phyloP scores from a whole-genome alignment of 2,113 vertebrate species.

The Enhydra lutris region DNA sequence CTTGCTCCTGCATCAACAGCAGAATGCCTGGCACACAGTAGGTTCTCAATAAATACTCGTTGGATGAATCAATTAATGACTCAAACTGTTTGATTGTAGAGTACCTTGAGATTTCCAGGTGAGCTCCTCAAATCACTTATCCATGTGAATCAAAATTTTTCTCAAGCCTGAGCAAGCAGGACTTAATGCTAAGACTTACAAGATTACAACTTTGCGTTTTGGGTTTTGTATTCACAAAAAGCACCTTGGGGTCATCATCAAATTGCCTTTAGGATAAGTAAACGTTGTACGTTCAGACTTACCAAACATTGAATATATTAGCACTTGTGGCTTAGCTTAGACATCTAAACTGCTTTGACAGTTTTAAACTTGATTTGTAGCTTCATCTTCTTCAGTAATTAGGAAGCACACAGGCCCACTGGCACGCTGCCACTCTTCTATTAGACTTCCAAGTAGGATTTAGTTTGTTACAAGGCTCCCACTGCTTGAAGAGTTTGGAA shows the following conservation, averaged over 20 bases:
- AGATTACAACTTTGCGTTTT: not conserved
- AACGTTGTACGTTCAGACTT: not conserved
- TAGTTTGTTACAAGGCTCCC: not conserved
- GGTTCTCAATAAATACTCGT: not conserved
- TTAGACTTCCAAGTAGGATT: not conserved
- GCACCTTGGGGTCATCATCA: not conserved
- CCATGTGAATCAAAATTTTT: not conserved
- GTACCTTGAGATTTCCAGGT: not conserved
- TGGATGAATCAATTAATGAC: not conserved
- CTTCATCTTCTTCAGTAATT: not conserved
- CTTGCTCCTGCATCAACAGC: not conserved
- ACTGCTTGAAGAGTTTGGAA: not conserved
- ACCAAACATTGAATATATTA: constrained; percentile 18
- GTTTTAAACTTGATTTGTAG: not conserved
- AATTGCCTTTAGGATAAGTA: not conserved
- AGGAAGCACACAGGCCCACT: not conserved
- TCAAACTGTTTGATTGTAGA: not conserved
- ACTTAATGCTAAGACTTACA: not conserved
- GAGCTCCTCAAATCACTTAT: not conserved
- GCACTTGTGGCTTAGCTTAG: not conserved
- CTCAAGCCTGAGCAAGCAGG: constrained; percentile 15
- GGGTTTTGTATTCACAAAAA: constrained; percentile 8
- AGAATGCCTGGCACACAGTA: not conserved
- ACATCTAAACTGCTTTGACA: not conserved
- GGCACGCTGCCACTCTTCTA: not conserved